Conservation (phyloP, 2,888 invertebrate species). For the Lepidocyrtoides sp. region DNA sequence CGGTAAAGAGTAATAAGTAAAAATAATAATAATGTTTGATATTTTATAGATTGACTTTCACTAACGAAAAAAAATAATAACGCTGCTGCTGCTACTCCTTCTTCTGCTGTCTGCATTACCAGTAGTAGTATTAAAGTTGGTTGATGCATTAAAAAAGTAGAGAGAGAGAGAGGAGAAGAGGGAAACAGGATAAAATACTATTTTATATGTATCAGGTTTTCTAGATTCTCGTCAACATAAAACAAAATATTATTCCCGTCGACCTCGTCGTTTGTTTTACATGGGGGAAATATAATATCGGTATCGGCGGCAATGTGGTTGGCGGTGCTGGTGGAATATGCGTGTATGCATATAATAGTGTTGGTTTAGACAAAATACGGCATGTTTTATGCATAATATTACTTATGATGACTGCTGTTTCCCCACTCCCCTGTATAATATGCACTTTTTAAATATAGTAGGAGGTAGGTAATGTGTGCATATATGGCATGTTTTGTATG, state of each 20-base stretch:
- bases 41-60: conserved; percentile 58
- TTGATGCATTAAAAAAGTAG: neutral
- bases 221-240: conserved; percentile 30
- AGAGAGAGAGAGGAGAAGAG: neutral
- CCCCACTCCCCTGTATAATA: conserved; percentile 10
- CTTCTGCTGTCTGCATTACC: neutral
- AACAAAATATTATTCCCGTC: conserved; percentile 48
- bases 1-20: conserved; percentile 41
- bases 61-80: conserved; percentile 15
- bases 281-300: conserved; percentile 41
- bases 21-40: conserved; percentile 48
- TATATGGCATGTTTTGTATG: neutral
- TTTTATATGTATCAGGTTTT: conserved; percentile 22
- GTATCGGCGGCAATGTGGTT: conserved; percentile 40
- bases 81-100: neutral
- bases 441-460: neutral
- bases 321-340: conserved; percentile 8
- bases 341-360: conserved; percentile 26
- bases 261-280: conserved; percentile 63
- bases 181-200: conserved; percentile 4
- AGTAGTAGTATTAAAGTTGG: neutral
- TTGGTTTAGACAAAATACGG: conserved; percentile 54
- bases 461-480: neutral
- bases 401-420: conserved; percentile 58
- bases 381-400: conserved; percentile 66